These are phyloP conservation scores for Pipistrellus pygmaeus DNA, from an alignment of 2,797 vertebrate species.

Conservation along the genomic window DNA sequence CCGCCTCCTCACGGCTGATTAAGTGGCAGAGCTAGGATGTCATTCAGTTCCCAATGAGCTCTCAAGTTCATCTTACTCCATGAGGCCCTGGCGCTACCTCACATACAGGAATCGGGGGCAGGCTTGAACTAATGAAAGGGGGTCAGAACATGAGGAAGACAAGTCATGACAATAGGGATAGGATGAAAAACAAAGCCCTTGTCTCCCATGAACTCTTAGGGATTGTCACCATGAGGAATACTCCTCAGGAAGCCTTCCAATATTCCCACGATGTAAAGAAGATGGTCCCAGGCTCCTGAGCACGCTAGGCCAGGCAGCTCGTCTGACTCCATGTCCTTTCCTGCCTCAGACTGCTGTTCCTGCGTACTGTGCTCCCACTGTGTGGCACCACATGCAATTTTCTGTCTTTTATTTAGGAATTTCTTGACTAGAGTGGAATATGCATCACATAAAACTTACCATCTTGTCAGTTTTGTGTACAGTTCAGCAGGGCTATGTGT, in stretches of 20 bases:
- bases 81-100: not conserved
- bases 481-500: not conserved
- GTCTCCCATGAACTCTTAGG: not conserved
- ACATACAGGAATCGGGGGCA: not conserved
- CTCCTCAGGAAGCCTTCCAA: not conserved
- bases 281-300: not conserved
- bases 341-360: not conserved
- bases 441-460: not conserved
- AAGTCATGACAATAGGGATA: not conserved
- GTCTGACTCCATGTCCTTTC: too few species aligned
- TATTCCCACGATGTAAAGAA: rapidly evolving
- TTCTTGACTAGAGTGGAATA: not conserved
- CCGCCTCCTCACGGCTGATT: not conserved
- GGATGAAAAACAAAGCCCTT: not conserved
- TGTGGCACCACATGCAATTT: not conserved
- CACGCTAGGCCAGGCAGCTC: rapidly evolving
- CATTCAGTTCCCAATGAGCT: not conserved
- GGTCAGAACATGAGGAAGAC: not conserved
- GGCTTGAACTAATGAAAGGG: not conserved
- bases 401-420: not conserved
- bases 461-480: too few species aligned
- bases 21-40: not conserved
- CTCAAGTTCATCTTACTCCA: not conserved
- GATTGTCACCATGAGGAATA: not conserved
- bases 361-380: rapidly evolving